Evolutionary conservation across 2,888 invertebrate species (phyloP).

Genomic region (Furcula furcula): DNA sequence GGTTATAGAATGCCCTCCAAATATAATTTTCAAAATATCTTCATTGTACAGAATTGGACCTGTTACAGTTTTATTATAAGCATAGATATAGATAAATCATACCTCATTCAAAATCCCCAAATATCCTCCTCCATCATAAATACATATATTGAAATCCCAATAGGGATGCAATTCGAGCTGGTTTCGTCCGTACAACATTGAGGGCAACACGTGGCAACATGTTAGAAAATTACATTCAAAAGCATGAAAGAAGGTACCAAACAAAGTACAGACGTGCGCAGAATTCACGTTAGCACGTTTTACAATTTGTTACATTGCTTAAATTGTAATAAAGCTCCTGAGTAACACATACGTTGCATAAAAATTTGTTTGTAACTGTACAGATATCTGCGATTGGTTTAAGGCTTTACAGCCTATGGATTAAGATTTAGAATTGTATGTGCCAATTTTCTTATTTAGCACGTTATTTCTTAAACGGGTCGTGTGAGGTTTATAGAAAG

Average conservation of each 20-base stretch:
- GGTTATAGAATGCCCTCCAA: too few relatives aligned
- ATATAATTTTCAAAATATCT: too few relatives aligned
- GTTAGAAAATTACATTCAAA: slow-evolving; percentile 51
- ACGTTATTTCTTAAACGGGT: slow-evolving; percentile 30
- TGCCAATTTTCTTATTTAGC: slow-evolving; percentile 14
- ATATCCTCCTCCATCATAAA: too few relatives aligned
- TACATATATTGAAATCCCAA: slow-evolving; percentile 10
- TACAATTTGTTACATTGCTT: slow-evolving; percentile 78
- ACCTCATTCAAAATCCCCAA: slow-evolving; percentile 9
- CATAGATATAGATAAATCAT: too few relatives aligned
- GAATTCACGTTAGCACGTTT: slow-evolving; percentile 70
- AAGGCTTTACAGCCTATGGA: slow-evolving; percentile 12
- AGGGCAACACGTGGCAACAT: slow-evolving; percentile 48
- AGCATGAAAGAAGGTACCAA: slow-evolving; percentile 61
- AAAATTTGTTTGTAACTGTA: slow-evolving; percentile 33
- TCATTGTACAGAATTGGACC: too few relatives aligned
- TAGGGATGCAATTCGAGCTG: slow-evolving; percentile 19
- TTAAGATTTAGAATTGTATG: slow-evolving; percentile 8
- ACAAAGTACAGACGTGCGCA: slow-evolving; percentile 67
- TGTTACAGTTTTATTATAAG: too few relatives aligned
- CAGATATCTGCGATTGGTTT: slow-evolving; percentile 11
- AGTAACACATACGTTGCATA: slow-evolving; percentile 59
- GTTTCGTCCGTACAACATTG: slow-evolving; percentile 30
- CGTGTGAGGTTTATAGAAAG: slow-evolving; percentile 67
- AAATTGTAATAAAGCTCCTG: slow-evolving; percentile 76